A percentile compares a stretch with the other conserved stretches of the same genome.
phyloP scores from a whole-genome alignment of 2,888 invertebrate species.

The Mythimna impura region DNA sequence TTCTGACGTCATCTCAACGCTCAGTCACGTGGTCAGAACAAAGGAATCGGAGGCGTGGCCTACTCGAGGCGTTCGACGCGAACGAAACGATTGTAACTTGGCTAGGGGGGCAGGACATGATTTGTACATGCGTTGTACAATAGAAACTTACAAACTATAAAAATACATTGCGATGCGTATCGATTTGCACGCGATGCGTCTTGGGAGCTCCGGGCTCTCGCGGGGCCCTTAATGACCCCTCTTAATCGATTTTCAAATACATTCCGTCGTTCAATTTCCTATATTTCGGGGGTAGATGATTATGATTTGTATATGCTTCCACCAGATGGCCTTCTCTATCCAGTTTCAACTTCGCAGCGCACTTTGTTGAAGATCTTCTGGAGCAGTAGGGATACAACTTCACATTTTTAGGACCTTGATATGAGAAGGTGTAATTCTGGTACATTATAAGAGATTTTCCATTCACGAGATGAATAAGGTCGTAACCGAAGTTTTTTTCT shows the following conservation, averaged over 20 bases:
- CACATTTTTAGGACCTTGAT: slow-evolving; percentile 51
- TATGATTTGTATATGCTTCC: slow-evolving; percentile 41
- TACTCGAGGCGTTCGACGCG: too few species aligned
- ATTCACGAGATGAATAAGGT: slow-evolving; percentile 36
- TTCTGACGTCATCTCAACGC: too few species aligned
- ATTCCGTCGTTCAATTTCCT: slow-evolving; percentile 25
- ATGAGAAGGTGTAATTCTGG: slow-evolving; percentile 62
- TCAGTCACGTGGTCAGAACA: too few species aligned
- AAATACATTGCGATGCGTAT: too few species aligned
- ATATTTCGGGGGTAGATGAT: slow-evolving; percentile 53
- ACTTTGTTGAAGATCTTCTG: slow-evolving; percentile 32
- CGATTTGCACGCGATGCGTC: too few species aligned
- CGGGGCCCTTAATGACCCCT: too few species aligned
- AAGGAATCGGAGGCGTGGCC: too few species aligned
- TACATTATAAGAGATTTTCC: slow-evolving; percentile 63
- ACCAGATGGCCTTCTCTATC: slow-evolving; percentile 49
- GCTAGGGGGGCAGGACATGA: too few species aligned
- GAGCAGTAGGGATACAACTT: slow-evolving; percentile 60
- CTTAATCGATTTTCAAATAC: slow-evolving; percentile 47
- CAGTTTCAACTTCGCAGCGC: slow-evolving; percentile 52
- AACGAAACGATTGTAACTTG: too few species aligned
- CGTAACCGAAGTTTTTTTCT: slow-evolving; percentile 28
- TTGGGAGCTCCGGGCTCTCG: too few species aligned
- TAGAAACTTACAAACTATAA: too few species aligned
- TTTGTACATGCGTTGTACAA: too few species aligned